Evolutionary conservation across 1,140 invertebrate species (phyloP).

Genomic region (Bombus consobrinus): DNA sequence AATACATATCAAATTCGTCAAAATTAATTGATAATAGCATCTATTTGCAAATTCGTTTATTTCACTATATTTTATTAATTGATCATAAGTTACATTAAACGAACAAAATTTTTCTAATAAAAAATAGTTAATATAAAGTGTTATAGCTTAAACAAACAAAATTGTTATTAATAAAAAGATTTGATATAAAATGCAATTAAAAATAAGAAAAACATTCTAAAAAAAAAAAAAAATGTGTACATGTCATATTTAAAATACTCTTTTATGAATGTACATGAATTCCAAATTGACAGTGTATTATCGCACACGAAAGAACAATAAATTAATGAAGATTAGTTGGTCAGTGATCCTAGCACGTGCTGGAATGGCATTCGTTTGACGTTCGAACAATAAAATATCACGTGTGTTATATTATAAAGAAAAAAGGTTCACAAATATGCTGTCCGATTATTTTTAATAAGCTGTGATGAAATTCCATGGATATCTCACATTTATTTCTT

Average conservation of each 20-base stretch:
- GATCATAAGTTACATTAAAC: neutral
- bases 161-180: no score
- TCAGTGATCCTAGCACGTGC: constrained; percentile 32
- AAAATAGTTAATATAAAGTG: neutral
- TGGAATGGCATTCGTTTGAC: neutral
- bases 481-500: neutral
- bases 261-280: neutral
- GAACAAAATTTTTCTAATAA: neutral
- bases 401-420: neutral
- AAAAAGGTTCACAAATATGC: neutral
- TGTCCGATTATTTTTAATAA: neutral
- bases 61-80: neutral
- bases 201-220: no score
- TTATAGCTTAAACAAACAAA: neutral
- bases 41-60: neutral
- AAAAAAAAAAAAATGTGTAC: no score
- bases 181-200: no score
- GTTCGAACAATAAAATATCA: neutral
- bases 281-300: neutral
- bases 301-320: neutral
- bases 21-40: neutral
- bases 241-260: constrained; percentile 2
- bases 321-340: constrained; percentile 22
- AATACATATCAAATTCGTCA: neutral
- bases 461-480: neutral